Evolutionary conservation across 2,888 invertebrate species (phyloP), one percentile per base, ranked within the genome.

Genomic region (Archips crataeganus): DNA sequence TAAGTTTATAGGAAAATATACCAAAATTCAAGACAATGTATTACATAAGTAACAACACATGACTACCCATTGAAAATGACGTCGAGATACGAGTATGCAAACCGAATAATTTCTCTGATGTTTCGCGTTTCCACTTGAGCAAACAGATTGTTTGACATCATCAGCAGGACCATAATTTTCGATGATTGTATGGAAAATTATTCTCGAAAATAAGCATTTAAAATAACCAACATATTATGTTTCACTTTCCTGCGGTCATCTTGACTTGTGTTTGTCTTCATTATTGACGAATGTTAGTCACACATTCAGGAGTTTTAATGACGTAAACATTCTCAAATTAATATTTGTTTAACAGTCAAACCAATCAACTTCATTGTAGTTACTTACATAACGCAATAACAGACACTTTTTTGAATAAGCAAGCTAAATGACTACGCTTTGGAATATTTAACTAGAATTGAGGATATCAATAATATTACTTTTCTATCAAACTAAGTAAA

Each of bases 261-360:
- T 32, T 13, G 9, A 45, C 11, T 49, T 60, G 10, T 59, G 39
- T 15, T 54, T 62, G 36, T 32, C 57, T 64, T 71, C 42, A 60
- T 63, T 66, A 54, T 66, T 66, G 45, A 57, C 36, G 62, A 73
- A 64, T 59, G 73, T 69, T 68, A 59, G 47, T 42, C 42, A 59
- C 59, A 68, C 47, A 72, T 47, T 9, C 45, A 39, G 42, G 15
- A 67, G 54, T 67, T 34, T 42, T 34, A 32, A 49, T 73, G 73
- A 73, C 73, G 68, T 69, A 39, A 64, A 68, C 73, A 64, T 49
- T 45, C 42, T 61, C 15, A 32, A 72, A 68, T 23, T 39, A 68
- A 68, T 69, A 73, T 73, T 69, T 73, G 59, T 23, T 57, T 67
- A 67, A 63, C 54, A 39, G 54, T 63, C 32, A 67, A 62, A 67